Conservation (phyloP, 1,140 invertebrate species). For the Dreissena polymorpha region DNA sequence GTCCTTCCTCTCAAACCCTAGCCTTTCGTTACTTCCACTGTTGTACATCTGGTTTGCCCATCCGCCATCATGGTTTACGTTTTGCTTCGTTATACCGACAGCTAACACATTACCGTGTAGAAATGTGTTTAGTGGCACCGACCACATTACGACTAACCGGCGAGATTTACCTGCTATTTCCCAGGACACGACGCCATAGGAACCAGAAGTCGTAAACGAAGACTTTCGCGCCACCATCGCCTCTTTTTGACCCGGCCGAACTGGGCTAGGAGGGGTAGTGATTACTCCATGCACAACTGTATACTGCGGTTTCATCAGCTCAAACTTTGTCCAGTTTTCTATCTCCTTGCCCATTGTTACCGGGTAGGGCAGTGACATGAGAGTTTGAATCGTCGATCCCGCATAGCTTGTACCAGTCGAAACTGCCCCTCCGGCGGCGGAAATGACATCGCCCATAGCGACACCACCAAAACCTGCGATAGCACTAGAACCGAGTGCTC, state of each 20-base stretch:
- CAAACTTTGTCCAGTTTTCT: constrained; percentile 30
- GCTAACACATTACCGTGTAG: no score
- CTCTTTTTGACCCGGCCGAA: constrained; percentile 17
- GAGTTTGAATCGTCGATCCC: constrained; percentile 5
- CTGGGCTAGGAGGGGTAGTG: neutral
- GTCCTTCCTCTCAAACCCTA: no score
- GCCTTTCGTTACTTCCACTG: no score
- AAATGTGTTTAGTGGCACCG: neutral
- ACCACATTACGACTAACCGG: constrained; percentile 23
- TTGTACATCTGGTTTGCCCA: no score
- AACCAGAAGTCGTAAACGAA: neutral
- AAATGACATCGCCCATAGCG: constrained; percentile 4
- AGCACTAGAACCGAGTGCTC: no score
- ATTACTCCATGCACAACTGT: neutral
- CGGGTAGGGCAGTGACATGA: neutral
- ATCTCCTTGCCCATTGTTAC: constrained; percentile 23
- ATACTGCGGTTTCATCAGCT: neutral
- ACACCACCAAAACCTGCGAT: neutral
- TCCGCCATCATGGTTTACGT: neutral
- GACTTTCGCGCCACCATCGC: constrained; percentile 22
- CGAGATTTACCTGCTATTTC: neutral
- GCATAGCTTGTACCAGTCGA: constrained; percentile 11
- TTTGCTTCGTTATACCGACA: neutral
- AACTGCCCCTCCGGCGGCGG: neutral
- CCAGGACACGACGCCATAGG: constrained; percentile 12